Conservation (phyloP, 2,888 invertebrate genomes). For the Ectropis crepuscularia region DNA sequence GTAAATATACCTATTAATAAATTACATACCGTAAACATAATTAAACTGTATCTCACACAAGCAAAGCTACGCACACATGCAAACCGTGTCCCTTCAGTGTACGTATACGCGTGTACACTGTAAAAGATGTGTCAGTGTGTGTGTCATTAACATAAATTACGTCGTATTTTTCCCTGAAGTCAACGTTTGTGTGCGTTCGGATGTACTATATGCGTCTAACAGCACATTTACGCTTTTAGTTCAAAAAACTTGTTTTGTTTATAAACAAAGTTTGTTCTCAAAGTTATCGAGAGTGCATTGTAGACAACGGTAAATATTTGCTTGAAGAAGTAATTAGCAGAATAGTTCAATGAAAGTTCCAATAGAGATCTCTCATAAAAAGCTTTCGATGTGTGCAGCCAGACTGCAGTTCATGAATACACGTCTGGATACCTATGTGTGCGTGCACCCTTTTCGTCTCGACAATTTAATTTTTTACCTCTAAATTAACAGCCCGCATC, state of each 20-base stretch:
- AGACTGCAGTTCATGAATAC: conserved; percentile 70
- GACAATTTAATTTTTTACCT: conserved; percentile 44
- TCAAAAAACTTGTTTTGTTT: too few relatives aligned
- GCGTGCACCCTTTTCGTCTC: conserved; percentile 80
- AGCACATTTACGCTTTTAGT: neutral
- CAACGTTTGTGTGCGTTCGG: conserved; percentile 39
- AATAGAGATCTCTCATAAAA: conserved; percentile 45
- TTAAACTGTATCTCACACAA: conserved; percentile 47
- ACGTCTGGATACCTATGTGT: conserved; percentile 59
- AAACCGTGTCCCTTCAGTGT: conserved; percentile 38
- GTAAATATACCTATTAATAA: conserved; percentile 1
- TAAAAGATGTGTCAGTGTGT: conserved; percentile 36
- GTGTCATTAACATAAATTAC: conserved; percentile 38
- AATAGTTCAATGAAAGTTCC: conserved; percentile 50
- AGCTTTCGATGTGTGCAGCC: conserved; percentile 56
- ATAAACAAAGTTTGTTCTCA: neutral
- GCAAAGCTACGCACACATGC: conserved; percentile 18
- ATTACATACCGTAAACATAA: conserved; percentile 45
- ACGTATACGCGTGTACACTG: conserved; percentile 16
- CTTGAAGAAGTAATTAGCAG: conserved; percentile 30
- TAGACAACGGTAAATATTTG: conserved; percentile 36
- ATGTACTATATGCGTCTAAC: conserved; percentile 32
- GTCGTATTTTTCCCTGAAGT: conserved; percentile 42
- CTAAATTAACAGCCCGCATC: conserved; percentile 16
- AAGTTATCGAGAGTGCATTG: neutral